These are phyloP conservation scores for Haplochromis burtoni DNA, from an alignment of 2,113 vertebrate species.

Conservation along the genomic window DNA sequence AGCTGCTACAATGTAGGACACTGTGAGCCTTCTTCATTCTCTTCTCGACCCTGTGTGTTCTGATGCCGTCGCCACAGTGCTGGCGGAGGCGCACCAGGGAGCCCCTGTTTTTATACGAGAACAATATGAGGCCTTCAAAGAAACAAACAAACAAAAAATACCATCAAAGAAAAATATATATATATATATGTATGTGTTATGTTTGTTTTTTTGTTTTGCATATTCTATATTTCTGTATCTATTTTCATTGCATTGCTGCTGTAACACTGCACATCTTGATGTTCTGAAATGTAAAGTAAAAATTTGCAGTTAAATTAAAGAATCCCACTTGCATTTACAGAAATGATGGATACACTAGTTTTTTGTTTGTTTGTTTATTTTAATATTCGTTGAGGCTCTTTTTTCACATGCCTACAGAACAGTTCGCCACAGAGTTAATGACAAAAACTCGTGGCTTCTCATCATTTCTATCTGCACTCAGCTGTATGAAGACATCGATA, in stretches of 20 bases:
- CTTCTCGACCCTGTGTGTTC: not conserved
- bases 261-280: not conserved
- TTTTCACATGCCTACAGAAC: not conserved
- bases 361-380: not conserved
- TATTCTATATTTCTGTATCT: not conserved
- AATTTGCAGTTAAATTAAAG: constrained; percentile 9
- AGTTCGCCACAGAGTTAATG: not conserved
- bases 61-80: not conserved
- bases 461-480: not conserved
- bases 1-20: constrained; percentile 52
- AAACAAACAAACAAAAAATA: not conserved
- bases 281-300: not conserved
- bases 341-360: constrained; percentile 5
- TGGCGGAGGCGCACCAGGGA: not conserved
- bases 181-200: not conserved
- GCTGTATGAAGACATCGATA: not conserved
- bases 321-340: constrained; percentile 5
- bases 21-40: constrained; percentile 34
- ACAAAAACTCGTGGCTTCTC: not conserved
- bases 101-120: not conserved
- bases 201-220: not conserved
- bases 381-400: not conserved
- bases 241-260: not conserved
- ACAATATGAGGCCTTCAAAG: not conserved
- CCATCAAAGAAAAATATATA: not conserved